A percentile compares a stretch with the other conserved stretches of the same genome.
Conservation (phyloP, 92 coral and sea anemone species). For the Meandrina meandrites region DNA sequence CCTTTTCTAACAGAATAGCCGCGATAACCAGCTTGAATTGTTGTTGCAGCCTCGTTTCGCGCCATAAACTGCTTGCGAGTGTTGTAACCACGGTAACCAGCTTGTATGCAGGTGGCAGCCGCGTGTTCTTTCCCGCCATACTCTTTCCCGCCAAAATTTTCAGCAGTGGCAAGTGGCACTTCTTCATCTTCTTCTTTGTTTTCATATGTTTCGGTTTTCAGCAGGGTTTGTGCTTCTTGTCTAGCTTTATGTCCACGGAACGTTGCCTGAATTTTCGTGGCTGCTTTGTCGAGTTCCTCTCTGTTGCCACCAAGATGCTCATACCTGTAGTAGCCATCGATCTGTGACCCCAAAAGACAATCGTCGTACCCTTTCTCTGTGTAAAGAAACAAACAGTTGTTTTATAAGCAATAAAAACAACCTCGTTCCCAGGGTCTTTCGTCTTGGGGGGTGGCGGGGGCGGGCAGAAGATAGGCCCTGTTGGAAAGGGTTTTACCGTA, state of each 20-base stretch:
- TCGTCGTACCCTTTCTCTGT: constrained; percentile 82
- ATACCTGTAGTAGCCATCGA: constrained; percentile 80
- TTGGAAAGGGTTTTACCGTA: too few relatives aligned
- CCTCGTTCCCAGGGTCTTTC: too few relatives aligned
- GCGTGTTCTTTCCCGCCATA: constrained; percentile 48
- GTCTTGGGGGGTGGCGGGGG: too few relatives aligned
- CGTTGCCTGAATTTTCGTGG: constrained; percentile 58
- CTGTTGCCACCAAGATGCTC: constrained; percentile 48
- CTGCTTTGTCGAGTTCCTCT: constrained; percentile 30
- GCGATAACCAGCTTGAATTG: constrained; percentile 73
- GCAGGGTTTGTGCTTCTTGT: constrained; percentile 4
- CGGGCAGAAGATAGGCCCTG: too few relatives aligned
- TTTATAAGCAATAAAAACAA: too few relatives aligned
- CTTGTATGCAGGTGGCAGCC: constrained; percentile 89
- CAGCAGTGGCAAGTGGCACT: not conserved
- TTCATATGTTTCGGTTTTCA: not conserved
- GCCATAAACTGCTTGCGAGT: constrained; percentile 53
- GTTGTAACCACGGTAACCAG: constrained; percentile 87
- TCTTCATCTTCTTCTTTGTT: not conserved
- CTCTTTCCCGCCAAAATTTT: constrained; percentile 25
- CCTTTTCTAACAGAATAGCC: constrained; percentile 63
- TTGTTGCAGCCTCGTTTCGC: constrained; percentile 61
- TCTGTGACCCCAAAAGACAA: constrained; percentile 86
- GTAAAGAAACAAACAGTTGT: constrained; percentile 3
- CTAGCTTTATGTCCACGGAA: constrained; percentile 68